A percentile compares a stretch with the other conserved stretches of the same genome.
Evolutionary conservation across 2,113 vertebrate genomes (phyloP).

Genomic region (Rissa tridactyla): DNA sequence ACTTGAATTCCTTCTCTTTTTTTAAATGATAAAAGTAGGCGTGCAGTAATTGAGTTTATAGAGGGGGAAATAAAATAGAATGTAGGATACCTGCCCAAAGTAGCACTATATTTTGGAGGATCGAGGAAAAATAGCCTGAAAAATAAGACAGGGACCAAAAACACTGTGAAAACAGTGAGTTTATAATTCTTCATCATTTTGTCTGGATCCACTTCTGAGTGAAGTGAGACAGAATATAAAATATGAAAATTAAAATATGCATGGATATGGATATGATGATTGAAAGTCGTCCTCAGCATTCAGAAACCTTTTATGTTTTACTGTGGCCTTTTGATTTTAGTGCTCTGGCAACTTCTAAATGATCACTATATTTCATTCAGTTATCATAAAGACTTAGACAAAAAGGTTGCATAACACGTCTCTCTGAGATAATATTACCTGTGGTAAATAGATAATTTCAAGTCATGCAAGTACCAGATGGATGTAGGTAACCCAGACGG

Average conservation of each 20-base stretch:
- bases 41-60: background rate
- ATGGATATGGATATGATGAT: background rate
- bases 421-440: background rate
- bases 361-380: background rate
- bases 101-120: background rate
- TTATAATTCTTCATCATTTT: background rate
- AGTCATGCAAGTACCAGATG: background rate
- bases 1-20: background rate
- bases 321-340: background rate
- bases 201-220: background rate
- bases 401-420: background rate
- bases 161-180: background rate
- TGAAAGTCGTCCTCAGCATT: background rate
- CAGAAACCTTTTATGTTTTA: background rate
- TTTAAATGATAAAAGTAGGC: background rate
- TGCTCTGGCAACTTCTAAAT: background rate
- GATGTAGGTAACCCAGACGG: background rate
- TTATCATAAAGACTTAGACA: background rate
- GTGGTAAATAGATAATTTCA: background rate
- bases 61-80: background rate
- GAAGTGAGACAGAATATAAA: background rate
- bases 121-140: background rate
- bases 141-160: background rate
- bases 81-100: background rate
- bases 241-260: background rate